Evolutionary conservation across 2,113 vertebrate species (phyloP), one percentile per base, ranked within the genome.

Genomic region (Athene noctua): DNA sequence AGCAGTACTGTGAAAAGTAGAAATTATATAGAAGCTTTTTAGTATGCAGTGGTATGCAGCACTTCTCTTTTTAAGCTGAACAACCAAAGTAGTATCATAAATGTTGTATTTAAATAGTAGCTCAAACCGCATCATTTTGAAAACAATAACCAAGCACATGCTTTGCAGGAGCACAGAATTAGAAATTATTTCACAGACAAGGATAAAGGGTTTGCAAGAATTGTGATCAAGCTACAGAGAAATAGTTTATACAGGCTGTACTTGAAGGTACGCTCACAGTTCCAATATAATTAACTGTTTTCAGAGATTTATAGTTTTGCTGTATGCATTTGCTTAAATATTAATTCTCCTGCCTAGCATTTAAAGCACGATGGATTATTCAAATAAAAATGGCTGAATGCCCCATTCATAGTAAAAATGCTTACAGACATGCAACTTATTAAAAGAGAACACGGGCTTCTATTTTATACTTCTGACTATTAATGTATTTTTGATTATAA

Each of bases 51-150:
- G 30, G 81, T 80, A 88, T 58, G n/a, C 87, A 90, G 87, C 84
- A 70, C 67, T 92, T 91, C 57, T 87, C 75, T 83, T 93, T 95
- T 55, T 57, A 78, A 91, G 58, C 46, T 96, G 62, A 94, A 77
- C 78, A 72, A 85, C 70, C 78, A 55, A 90, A 95, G 88, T 34
- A 79, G 58, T 75, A 91, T 55, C 67, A 81, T 94, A 96, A 97
- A 97, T 92, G 95, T 78, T 73, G 77, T 91, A 96, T 90, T 97
- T 89, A 93, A 95, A 95, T 83, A 96, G 95, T 85, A 92, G 47
- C 71, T 80, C n/a, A 84, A 93, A 72, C 54, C 80, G 88, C 92
- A 79, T 80, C 91, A 71, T 88, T 97, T 85, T 82, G 74, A 92
- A 96, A 97, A 97, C 96, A 97, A 95, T 82, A 95, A 94, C 77